phyloP scores from a whole-genome alignment of 2,113 vertebrate genomes.

The Cavia porcellus region DNA sequence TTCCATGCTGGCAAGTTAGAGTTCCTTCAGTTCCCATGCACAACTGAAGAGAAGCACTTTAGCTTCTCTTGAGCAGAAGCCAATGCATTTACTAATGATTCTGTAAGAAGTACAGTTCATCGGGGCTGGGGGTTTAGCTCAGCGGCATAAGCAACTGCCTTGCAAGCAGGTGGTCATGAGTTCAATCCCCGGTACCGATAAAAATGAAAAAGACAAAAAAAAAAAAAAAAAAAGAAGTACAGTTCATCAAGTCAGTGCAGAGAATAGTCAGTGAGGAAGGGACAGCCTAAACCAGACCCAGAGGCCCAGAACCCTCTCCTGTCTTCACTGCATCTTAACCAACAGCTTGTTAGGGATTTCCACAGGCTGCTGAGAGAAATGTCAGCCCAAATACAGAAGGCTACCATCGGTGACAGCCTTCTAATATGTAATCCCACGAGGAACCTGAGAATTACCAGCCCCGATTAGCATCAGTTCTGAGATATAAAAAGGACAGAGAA shows the following conservation, averaged over 20 bases:
- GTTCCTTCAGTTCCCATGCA: constrained; percentile 53
- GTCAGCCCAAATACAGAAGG: background rate
- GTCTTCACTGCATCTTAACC: background rate
- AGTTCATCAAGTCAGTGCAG: constrained; percentile 31
- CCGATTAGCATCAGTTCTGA: background rate
- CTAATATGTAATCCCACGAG: background rate
- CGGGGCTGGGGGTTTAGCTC: background rate
- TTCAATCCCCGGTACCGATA: too few relatives aligned
- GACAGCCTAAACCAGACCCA: background rate
- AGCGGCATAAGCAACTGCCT: too few relatives aligned
- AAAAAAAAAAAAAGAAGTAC: constrained; percentile 5
- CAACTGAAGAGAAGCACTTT: constrained; percentile 61
- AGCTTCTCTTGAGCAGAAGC: constrained; percentile 59
- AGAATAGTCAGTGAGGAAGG: background rate
- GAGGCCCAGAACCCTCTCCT: constrained; percentile 27
- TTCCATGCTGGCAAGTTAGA: constrained; percentile 49
- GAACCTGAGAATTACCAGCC: background rate
- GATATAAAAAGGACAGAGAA: background rate
- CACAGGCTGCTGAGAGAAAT: constrained; percentile 15
- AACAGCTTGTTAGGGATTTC: constrained; percentile 12
- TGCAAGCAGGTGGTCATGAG: too few relatives aligned
- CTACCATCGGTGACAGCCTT: background rate
- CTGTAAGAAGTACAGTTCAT: constrained; percentile 53
- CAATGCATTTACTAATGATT: constrained; percentile 63
- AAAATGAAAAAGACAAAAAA: too few relatives aligned